Percentiles rank a stretch among this genome's conserved stretches.
Conservation (phyloP, 37 sponge, comb jelly and placozoan species). For the Geodia barretti region DNA sequence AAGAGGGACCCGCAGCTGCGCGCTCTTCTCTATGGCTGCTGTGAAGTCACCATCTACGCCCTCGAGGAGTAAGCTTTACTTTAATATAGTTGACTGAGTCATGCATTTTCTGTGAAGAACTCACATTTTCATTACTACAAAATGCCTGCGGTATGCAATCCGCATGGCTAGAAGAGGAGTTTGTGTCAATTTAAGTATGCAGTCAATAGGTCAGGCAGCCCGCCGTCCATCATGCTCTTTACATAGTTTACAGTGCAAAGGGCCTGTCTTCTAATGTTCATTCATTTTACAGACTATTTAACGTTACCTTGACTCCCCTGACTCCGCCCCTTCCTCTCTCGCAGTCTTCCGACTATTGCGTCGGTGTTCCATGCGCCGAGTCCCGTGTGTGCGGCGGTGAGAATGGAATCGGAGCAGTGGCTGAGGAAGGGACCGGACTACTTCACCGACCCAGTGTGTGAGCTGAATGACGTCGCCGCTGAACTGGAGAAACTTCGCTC, state of each 20-base stretch:
- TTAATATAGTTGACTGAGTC: not conserved
- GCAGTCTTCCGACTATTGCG: slow-evolving; percentile 30
- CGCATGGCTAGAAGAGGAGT: no score
- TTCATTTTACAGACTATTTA: not conserved
- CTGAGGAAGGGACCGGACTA: slow-evolving; percentile 3
- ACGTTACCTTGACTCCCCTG: no score
- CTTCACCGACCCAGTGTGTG: slow-evolving; percentile 13
- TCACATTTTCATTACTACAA: no score
- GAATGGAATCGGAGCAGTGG: slow-evolving; percentile 15
- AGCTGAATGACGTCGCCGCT: no score
- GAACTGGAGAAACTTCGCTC: no score
- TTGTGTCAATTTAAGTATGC: no score
- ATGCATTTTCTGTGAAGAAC: not conserved
- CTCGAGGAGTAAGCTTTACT: slow-evolving; percentile 41
- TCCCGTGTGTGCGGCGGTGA: slow-evolving; percentile 6
- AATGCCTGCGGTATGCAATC: no score
- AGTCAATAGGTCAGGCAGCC: not conserved
- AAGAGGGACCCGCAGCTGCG: not conserved
- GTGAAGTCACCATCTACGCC: slow-evolving; percentile 15
- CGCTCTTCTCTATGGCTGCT: not conserved
- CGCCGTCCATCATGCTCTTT: not conserved
- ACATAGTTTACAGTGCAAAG: not conserved
- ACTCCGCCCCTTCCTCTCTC: not conserved
- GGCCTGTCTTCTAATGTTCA: not conserved
- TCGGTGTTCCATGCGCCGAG: slow-evolving; percentile 11